Conservation (phyloP, 2,113 vertebrate species). For the Galeopterus variegatus region DNA sequence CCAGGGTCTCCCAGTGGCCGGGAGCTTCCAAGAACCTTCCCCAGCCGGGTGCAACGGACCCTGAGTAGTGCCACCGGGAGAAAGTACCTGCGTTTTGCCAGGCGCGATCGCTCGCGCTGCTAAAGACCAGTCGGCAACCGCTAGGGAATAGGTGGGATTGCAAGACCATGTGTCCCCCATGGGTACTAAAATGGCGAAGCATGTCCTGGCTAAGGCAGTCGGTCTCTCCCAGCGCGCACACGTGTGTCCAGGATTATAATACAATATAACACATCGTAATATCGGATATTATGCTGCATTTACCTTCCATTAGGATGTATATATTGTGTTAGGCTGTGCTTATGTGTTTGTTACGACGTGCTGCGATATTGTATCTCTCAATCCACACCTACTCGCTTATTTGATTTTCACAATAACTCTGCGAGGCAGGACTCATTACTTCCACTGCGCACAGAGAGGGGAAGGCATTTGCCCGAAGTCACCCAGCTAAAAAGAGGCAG, state of each 20-base stretch:
- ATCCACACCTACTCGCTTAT: neutral
- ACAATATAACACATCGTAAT: conserved; percentile 86
- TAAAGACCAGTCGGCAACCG: neutral
- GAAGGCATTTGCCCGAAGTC: neutral
- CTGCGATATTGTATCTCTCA: conserved; percentile 36
- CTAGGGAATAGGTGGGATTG: neutral
- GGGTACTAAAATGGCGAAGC: conserved; percentile 6
- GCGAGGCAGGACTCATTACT: neutral
- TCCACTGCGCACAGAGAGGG: neutral
- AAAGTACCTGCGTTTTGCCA: neutral
- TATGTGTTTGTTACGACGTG: conserved; percentile 79
- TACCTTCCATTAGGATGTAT: conserved; percentile 74
- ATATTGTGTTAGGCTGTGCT: conserved; percentile 64
- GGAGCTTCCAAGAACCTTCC: neutral
- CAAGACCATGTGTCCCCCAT: neutral
- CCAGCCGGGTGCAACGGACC: neutral
- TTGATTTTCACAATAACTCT: neutral
- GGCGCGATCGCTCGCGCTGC: rapidly evolving
- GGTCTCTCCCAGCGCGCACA: conserved; percentile 69
- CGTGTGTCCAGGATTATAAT: conserved; percentile 84
- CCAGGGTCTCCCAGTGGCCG: neutral
- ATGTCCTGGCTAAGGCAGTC: neutral
- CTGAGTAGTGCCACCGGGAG: neutral
- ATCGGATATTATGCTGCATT: conserved; percentile 71
- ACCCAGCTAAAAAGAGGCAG: neutral